phyloP scores from a whole-genome alignment of 2,113 vertebrate species.

The Butorides virescens region DNA sequence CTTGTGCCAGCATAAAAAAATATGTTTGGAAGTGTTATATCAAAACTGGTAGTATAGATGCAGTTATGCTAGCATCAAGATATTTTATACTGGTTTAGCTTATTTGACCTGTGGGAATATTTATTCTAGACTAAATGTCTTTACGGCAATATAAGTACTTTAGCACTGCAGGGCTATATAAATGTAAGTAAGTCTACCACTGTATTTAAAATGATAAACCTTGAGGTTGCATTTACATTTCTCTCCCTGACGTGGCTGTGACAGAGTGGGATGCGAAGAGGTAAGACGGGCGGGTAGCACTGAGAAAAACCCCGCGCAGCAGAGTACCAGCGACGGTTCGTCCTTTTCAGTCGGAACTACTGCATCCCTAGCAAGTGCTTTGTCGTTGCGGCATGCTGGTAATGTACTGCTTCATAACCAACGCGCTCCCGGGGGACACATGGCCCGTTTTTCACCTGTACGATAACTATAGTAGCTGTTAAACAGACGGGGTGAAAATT shows the following conservation, averaged over 20 bases:
- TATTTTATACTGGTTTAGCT: background rate
- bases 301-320: background rate
- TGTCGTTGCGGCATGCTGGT: background rate
- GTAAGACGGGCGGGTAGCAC: background rate
- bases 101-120: background rate
- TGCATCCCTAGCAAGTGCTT: background rate
- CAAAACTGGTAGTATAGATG: background rate
- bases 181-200: background rate
- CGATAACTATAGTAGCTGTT: background rate
- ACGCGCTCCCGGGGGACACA: rapidly evolving
- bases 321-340: background rate
- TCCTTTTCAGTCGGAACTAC: background rate
- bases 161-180: background rate
- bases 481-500: background rate
- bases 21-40: background rate
- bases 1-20: background rate
- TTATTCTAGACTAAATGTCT: background rate
- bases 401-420: background rate
- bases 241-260: background rate
- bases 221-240: background rate
- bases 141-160: background rate
- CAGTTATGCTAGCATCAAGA: background rate
- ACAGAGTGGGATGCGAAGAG: background rate
- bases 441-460: background rate
- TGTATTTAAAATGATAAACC: background rate